phyloP scores from a whole-genome alignment of 2,797 vertebrate species.

The Helostoma temminkii region DNA sequence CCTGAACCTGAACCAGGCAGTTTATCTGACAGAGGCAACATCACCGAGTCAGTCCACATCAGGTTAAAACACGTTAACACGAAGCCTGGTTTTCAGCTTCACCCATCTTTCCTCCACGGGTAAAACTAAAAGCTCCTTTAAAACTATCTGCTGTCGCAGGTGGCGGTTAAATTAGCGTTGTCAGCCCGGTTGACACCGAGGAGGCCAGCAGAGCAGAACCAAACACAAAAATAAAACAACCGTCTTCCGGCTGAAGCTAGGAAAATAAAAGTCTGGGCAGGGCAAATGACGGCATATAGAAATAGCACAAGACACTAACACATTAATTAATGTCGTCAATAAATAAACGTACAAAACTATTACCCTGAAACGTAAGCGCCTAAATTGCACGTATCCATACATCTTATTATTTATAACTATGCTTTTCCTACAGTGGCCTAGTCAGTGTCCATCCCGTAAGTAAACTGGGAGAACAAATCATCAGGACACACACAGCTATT shows the following conservation, averaged over 20 bases:
- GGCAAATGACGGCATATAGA: too few species aligned
- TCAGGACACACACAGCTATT: too few species aligned
- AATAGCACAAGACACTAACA: too few species aligned
- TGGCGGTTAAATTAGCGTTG: constrained; percentile 31
- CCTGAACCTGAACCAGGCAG: constrained; percentile 46
- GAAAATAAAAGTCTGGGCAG: constrained; percentile 47
- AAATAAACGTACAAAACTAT: too few species aligned
- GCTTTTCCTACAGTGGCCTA: too few species aligned
- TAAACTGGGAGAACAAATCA: too few species aligned
- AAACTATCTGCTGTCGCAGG: constrained; percentile 17
- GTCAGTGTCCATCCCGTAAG: too few species aligned
- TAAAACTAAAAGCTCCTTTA: neutral
- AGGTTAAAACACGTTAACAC: neutral
- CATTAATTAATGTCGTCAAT: too few species aligned
- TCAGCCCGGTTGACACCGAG: constrained; percentile 22
- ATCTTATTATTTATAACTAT: too few species aligned
- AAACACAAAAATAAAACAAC: neutral
- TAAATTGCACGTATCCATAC: too few species aligned
- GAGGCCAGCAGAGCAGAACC: constrained; percentile 33
- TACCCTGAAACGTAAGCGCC: too few species aligned
- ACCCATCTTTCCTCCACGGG: neutral
- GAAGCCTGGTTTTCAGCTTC: neutral
- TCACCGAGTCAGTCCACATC: constrained; percentile 14
- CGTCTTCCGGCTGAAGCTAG: constrained; percentile 7
- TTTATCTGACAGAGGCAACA: constrained; percentile 39